phyloP scores from a whole-genome alignment of 2,113 vertebrate genomes.

The Argyrosomus japonicus region DNA sequence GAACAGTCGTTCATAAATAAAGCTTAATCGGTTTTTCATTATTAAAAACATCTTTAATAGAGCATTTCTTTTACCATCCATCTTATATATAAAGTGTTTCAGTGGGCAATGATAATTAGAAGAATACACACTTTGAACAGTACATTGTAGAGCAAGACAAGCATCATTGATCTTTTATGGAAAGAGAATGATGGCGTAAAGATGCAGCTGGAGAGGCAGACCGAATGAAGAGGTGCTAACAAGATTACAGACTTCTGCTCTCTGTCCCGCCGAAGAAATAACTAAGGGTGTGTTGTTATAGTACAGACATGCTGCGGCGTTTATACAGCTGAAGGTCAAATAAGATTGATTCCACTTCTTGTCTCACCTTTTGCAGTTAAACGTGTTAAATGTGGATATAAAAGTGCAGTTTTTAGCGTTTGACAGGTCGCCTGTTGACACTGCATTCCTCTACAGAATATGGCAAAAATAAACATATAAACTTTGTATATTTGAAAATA shows the following conservation, averaged over 20 bases:
- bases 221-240: conserved; percentile 33
- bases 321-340: conserved; percentile 30
- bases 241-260: conserved; percentile 23
- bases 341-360: conserved; percentile 1
- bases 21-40: conserved; percentile 35
- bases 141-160: conserved; percentile 16
- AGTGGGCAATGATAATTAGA: conserved; percentile 52
- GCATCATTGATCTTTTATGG: conserved; percentile 24
- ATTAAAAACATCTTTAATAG: conserved; percentile 77
- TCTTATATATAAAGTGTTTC: conserved; percentile 73
- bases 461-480: conserved; percentile 47
- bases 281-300: conserved; percentile 10
- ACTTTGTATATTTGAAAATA: conserved; percentile 26
- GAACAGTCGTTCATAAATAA: conserved; percentile 15
- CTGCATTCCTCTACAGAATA: conserved; percentile 26
- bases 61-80: conserved; percentile 63
- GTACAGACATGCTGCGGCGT: conserved; percentile 20
- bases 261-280: conserved; percentile 17
- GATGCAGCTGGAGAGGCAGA: conserved; percentile 7
- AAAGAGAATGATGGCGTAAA: conserved; percentile 10
- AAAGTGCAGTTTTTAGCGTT: conserved; percentile 42
- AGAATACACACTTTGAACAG: conserved; percentile 36
- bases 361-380: conserved; percentile 25
- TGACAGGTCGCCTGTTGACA: neutral
- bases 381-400: conserved; percentile 6